A percentile compares a stretch with the other conserved stretches of the same genome.
These are phyloP conservation scores for Luscinia luscinia DNA, from an alignment of 2,797 vertebrate species.

Conservation along the genomic window DNA sequence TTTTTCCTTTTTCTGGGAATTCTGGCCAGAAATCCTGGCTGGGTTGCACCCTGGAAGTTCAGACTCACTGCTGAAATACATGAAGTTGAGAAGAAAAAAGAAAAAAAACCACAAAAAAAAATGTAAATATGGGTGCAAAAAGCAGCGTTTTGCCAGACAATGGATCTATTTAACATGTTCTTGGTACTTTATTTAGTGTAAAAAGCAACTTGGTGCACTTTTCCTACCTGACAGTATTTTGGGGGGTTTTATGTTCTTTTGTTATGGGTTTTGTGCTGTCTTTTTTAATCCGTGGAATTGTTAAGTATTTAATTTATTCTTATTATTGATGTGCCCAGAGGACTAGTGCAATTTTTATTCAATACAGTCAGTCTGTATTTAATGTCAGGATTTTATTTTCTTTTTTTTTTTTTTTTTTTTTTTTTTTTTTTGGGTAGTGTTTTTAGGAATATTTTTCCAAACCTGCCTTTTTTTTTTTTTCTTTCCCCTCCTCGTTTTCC, in stretches of 20 bases:
- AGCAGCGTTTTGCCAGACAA: slow-evolving; percentile 36
- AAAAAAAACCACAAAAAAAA: not conserved
- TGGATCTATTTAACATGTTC: slow-evolving; percentile 71
- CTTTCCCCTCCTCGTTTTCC: not conserved
- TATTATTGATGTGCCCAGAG: slow-evolving; percentile 74
- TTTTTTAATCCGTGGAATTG: slow-evolving; percentile 67
- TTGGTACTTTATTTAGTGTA: slow-evolving; percentile 76
- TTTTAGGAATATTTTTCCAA: slow-evolving; percentile 28
- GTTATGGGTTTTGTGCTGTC: slow-evolving; percentile 69
- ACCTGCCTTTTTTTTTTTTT: rapidly evolving
- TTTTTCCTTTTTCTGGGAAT: not conserved
- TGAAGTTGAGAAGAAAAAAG: not conserved
- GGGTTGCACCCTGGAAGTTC: not conserved
- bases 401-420: no score
- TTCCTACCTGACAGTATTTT: slow-evolving; percentile 82
- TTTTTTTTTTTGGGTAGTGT: not conserved
- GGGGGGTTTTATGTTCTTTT: slow-evolving; percentile 45
- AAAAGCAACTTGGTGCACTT: slow-evolving; percentile 86
- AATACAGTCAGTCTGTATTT: slow-evolving; percentile 82
- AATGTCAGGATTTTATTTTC: slow-evolving; percentile 21
- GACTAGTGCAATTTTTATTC: slow-evolving; percentile 85
- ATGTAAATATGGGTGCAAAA: slow-evolving; percentile 43
- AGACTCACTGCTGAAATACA: not conserved
- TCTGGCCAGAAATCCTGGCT: not conserved
- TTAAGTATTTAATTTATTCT: slow-evolving; percentile 81